Conservation (phyloP, 2,797 vertebrate species). For the Epinephelus awoara region DNA sequence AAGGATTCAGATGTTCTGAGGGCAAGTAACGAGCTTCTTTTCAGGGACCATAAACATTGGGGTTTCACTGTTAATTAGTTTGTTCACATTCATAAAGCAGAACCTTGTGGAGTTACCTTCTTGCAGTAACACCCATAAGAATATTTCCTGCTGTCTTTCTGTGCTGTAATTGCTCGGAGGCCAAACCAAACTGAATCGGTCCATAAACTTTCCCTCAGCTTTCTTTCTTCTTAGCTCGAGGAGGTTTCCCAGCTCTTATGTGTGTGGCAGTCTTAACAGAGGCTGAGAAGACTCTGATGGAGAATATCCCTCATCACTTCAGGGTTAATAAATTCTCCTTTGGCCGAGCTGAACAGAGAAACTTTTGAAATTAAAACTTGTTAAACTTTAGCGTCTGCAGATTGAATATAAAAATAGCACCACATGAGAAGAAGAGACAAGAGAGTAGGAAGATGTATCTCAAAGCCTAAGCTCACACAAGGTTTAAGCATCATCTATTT, state of each 20-base stretch:
- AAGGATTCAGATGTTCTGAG: too few relatives aligned
- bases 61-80: too few relatives aligned
- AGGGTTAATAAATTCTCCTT: constrained; percentile 22
- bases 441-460: not conserved
- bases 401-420: constrained; percentile 29
- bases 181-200: constrained; percentile 12
- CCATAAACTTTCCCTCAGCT: constrained; percentile 23
- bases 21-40: too few relatives aligned
- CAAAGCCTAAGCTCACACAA: constrained; percentile 10
- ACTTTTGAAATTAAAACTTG: constrained; percentile 38
- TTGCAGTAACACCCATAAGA: not conserved
- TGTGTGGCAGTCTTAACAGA: not conserved
- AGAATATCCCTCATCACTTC: constrained; percentile 26
- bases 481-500: constrained; percentile 10
- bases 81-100: constrained; percentile 1
- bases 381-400: constrained; percentile 16
- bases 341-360: constrained; percentile 14
- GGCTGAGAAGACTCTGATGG: not conserved
- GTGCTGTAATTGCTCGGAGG: not conserved
- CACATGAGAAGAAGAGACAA: not conserved
- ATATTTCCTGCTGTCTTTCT: not conserved
- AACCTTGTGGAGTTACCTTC: not conserved
- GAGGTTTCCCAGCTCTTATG: constrained; percentile 36
- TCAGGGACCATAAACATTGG: too few relatives aligned
- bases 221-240: constrained; percentile 26